Percentiles rank a stretch among this genome's conserved stretches.
Evolutionary conservation across 1,140 invertebrate species (phyloP).

Genomic region (Drosophila pachea): DNA sequence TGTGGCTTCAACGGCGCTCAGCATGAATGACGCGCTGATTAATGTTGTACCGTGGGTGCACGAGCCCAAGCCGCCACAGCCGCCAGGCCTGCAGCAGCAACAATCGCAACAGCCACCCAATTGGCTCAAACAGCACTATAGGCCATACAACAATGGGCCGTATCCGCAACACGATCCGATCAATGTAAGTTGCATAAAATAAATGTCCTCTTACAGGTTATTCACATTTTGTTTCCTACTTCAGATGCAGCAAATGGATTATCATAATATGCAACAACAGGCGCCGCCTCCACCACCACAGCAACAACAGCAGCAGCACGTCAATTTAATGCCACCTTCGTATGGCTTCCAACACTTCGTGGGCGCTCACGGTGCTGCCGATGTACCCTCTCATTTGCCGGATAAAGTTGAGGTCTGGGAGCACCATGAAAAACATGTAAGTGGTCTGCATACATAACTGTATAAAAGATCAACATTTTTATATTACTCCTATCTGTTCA

Average conservation of each 20-base stretch:
- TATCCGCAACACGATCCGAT: constrained; percentile 74
- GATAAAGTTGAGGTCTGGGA: constrained; percentile 77
- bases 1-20: constrained; percentile 42
- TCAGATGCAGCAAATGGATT: constrained; percentile 75
- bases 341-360: constrained; percentile 72
- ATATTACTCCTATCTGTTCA: not conserved
- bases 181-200: constrained; percentile 56
- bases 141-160: constrained; percentile 64
- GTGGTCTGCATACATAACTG: constrained; percentile 4
- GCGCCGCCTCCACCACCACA: constrained; percentile 52
- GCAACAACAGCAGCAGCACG: constrained; percentile 57
- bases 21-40: constrained; percentile 51
- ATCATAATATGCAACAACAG: constrained; percentile 69
- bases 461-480: not conserved
- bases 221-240: not conserved
- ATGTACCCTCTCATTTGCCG: constrained; percentile 64
- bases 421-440: constrained; percentile 78
- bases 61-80: constrained; percentile 56
- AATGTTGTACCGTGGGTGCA: constrained; percentile 52
- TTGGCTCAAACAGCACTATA: constrained; percentile 64
- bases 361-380: constrained; percentile 53
- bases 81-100: constrained; percentile 58
- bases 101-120: constrained; percentile 49
- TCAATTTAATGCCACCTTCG: constrained; percentile 69
- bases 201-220: not conserved